A percentile compares a stretch with the other conserved stretches of the same genome.
Evolutionary conservation across 2,113 vertebrate species (phyloP).

Genomic region (Oryctolagus cuniculus): mOryCun1.1 NC_091437.1:8586001-8586500

Average conservation of each 20-base stretch:
- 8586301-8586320: background rate
- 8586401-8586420: background rate
- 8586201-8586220: slow-evolving; percentile 32
- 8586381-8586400: background rate
- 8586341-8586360: background rate
- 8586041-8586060: too few species aligned
- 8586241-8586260: background rate
- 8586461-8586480: background rate
- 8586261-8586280: slow-evolving; percentile 10
- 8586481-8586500: background rate
- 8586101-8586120: too few species aligned
- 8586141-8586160: too few species aligned
- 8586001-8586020: too few species aligned
- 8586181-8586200: background rate
- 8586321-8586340: background rate
- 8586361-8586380: background rate
- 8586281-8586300: slow-evolving; percentile 18
- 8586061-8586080: too few species aligned
- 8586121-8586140: too few species aligned
- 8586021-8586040: too few species aligned
- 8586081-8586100: too few species aligned
- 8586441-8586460: slow-evolving; percentile 4
- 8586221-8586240: background rate
- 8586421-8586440: background rate
- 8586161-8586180: too few species aligned